Evolutionary conservation across 2,888 invertebrate species (phyloP), one percentile per base, ranked within the genome.

Genomic region (Synanthedon andrenaeformis): DNA sequence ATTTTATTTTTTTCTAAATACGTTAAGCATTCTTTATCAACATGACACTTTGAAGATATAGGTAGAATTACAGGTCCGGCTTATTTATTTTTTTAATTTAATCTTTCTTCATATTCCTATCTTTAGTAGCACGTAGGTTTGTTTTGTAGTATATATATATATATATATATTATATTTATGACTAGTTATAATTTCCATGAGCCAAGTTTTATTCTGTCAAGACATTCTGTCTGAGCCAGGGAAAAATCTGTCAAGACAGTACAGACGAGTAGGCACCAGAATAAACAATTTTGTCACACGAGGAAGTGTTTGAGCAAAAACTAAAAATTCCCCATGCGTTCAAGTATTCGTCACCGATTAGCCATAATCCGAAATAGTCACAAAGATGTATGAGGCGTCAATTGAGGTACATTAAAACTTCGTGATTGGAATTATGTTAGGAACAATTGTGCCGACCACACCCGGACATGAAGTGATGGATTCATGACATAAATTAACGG

Each of bases 361-460:
- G 68, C 64, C 63, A 59, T 65, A 68, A 74, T 65, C 71, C 71
- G 68, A 79, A 79, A 77, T 66, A 61, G 65, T 54, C 57, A 58
- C 63, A 61, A 63, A 76, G 74, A 78, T 74, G 65, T 67, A 77
- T 66, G 76, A 83, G 79, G 81, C 82, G 83, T 79, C 83, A 69
- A 82, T 81, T 72, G 72, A 68, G 63, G 71, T 67, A 73, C 74
- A 74, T 72, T 71, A 62, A 57, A 53, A 51, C 58, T 51, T 59
- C 82, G 83, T 83, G 82, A 71, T 58, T 52, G 13, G 84, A 76
- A 82, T 82, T 48, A 52, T 52, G 35, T 41, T 28, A 52, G 59
- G 64, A 67, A 72, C 73, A 72, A 72, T 70, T 61, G 68, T 57
- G 62, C 69, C 67, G 71, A 63, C 63, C 57, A 71, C 79, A 75